Conservation (phyloP, 2,113 vertebrate genomes). For the Apodemus speciosus region DNA sequence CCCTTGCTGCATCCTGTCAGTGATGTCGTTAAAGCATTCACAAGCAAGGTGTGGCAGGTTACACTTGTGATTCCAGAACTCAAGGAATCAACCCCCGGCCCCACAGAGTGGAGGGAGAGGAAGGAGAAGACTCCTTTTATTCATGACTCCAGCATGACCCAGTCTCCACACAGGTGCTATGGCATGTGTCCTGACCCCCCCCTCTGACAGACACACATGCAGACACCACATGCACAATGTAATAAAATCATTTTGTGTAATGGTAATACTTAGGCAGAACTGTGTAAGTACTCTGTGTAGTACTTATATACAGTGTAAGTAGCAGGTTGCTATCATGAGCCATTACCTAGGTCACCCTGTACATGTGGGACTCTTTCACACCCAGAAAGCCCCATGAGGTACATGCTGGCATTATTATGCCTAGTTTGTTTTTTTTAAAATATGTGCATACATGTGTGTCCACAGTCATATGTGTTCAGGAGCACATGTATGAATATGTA, state of each 20-base stretch:
- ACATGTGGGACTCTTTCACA: fast-evolving
- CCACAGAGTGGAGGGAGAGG: neutral
- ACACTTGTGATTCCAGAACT: neutral
- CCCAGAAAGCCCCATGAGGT: fast-evolving
- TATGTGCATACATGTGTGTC: neutral
- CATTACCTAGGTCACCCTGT: neutral
- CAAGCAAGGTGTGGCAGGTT: neutral
- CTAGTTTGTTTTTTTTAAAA: neutral
- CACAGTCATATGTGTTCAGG: too few relatives aligned
- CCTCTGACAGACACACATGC: neutral
- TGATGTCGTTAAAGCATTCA: neutral
- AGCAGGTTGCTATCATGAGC: neutral
- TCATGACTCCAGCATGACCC: neutral
- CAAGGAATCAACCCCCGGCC: neutral
- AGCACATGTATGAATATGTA: neutral
- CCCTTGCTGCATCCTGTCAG: neutral
- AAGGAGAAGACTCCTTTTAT: neutral
- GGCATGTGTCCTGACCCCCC: neutral
- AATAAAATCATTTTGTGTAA: neutral
- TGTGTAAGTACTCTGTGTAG: neutral
- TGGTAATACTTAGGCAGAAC: fast-evolving
- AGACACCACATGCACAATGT: neutral
- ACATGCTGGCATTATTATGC: fast-evolving
- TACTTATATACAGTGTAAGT: neutral
- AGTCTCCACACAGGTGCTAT: neutral